A percentile compares a stretch with the other conserved stretches of the same genome.
Conservation (phyloP, 2,888 invertebrate genomes). For the Azorinus chamasolen region DNA sequence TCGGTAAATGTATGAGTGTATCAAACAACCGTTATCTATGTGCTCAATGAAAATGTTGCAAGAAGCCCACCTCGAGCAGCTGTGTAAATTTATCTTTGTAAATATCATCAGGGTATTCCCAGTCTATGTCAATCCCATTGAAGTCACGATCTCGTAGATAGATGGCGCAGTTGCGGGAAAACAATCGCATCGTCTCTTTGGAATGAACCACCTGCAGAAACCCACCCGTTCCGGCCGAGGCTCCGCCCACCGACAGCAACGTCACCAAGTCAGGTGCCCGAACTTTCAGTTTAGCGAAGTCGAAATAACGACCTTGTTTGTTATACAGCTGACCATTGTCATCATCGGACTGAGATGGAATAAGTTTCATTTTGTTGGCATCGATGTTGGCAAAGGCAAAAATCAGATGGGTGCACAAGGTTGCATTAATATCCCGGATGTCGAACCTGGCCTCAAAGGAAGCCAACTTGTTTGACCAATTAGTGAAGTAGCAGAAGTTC, state of each 20-base stretch:
- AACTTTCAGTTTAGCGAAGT: constrained; percentile 75
- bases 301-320: constrained; percentile 61
- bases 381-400: constrained; percentile 99
- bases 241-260: constrained; percentile 80
- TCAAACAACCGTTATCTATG: too few relatives aligned
- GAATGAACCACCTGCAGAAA: constrained; percentile 66
- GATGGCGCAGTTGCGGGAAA: constrained; percentile 68
- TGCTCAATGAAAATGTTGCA: too few relatives aligned
- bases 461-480: constrained; percentile 75
- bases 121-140: constrained; percentile 82
- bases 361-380: constrained; percentile 93
- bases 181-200: constrained; percentile 63
- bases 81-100: constrained; percentile 62
- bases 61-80: constrained; percentile 67
- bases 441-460: constrained; percentile 65
- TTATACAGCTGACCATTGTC: constrained; percentile 57
- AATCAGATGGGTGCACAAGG: constrained; percentile 98
- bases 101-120: constrained; percentile 80
- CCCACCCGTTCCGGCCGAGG: constrained; percentile 48
- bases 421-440: constrained; percentile 95
- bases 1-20: too few relatives aligned
- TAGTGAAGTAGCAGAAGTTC: constrained; percentile 76
- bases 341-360: constrained; percentile 38
- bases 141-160: constrained; percentile 76
- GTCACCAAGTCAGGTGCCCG: constrained; percentile 74